Base-by-base conservation (phyloP, 2,113 vertebrate genomes). In the Pandion haliaetus region DNA sequence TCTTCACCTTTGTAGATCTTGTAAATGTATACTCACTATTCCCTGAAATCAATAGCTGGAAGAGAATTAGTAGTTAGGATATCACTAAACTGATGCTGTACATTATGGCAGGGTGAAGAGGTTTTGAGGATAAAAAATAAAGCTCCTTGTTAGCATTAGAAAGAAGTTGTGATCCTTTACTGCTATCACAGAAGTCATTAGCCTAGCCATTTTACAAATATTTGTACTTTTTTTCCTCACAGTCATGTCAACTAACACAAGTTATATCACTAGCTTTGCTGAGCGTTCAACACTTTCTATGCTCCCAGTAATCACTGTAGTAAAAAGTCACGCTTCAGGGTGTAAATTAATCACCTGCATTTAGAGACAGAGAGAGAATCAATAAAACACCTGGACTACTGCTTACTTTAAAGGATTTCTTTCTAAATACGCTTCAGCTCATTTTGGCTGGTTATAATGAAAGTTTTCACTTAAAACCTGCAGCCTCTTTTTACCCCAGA, bases 321-420 rank as follows among this genome's bases (percentile, higher is more conserved):
- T 59, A 82, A 63, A 85, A 86, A 84, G 38, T 52, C 65, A 89
- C 0, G 0, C 70, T 91, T 82, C 57, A 57, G 78, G 73, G 52
- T 87, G 38, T 84, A 86, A 93, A 91, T 96, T 82, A 93, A 95
- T 91, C 83, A 89, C 59, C 6, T 12, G 11, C 32, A 71, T 93
- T 95, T 93, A 83, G 63, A 86, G 38, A 63, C 45, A 47, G 42
- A 90, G 29, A 93, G 38, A 88, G 29, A 91, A 94, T 96, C 86
- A 84, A 89, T 93, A 78, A 95, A 93, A 88, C 34, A 26, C 14
- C 45, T 94, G 73, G 72, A 72, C 26, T 40, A 29, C 23, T 74
- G 50, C 47, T 69, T 88, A 40, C 42, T 42, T 81, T 42, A 70
- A 88, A 32, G 90, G 49, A 81, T 84, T 73, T 70, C 15, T 81